Conservation (phyloP, 2,113 vertebrate genomes). For the Smithornis capensis region DNA sequence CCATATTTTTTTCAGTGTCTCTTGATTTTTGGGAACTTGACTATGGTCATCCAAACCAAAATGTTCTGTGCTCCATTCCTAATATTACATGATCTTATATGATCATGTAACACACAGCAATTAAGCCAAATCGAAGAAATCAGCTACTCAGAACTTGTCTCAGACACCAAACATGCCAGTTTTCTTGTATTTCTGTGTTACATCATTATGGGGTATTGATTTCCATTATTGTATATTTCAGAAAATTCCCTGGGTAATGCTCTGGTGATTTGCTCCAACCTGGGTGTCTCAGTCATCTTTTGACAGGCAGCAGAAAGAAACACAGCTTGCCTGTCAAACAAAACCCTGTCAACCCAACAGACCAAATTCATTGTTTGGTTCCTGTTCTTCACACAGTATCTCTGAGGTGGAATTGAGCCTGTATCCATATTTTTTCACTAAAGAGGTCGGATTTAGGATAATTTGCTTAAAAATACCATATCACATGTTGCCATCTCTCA, state of each 20-base stretch:
- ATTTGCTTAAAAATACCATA: not conserved
- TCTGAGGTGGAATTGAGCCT: not conserved
- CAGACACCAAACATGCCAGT: not conserved
- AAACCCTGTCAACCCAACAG: not conserved
- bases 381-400: not conserved
- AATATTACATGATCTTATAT: not conserved
- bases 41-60: not conserved
- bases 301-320: not conserved
- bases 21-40: not conserved
- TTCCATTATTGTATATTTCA: slow-evolving; percentile 25
- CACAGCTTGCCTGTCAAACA: not conserved
- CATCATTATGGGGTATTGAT: slow-evolving; percentile 35
- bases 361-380: not conserved
- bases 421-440: not conserved
- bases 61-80: not conserved
- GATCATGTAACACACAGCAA: not conserved
- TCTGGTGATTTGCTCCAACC: not conserved
- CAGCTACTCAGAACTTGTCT: not conserved
- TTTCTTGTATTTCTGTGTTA: not conserved
- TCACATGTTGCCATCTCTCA: accelerated
- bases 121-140: not conserved
- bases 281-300: not conserved
- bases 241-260: not conserved
- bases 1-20: not conserved
- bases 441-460: not conserved